These are phyloP conservation scores for Microctonus hyperodae DNA, from an alignment of 2,888 invertebrate genomes.

Conservation along the genomic window DNA sequence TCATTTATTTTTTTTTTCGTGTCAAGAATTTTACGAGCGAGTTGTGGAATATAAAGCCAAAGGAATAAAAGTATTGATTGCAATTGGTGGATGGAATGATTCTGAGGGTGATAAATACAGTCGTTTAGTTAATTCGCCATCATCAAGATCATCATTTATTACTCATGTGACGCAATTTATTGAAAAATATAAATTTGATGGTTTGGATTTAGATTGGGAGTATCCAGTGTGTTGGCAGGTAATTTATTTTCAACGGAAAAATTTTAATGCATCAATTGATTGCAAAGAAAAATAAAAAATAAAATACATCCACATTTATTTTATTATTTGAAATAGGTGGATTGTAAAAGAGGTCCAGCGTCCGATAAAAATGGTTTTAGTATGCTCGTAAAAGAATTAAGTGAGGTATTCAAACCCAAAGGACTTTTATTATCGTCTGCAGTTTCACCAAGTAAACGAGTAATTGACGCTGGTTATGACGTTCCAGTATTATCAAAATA, in stretches of 20 bases:
- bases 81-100: constrained; percentile 96
- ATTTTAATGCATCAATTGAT: neutral
- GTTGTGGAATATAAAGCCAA: constrained; percentile 76
- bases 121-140: constrained; percentile 76
- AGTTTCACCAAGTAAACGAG: constrained; percentile 84
- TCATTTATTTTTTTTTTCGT: constrained; percentile 18
- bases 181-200: constrained; percentile 83
- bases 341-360: constrained; percentile 81
- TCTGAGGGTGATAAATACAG: constrained; percentile 91
- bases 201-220: constrained; percentile 93
- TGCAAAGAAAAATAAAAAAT: neutral
- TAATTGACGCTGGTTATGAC: constrained; percentile 86
- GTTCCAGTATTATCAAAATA: constrained; percentile 77
- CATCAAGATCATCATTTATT: constrained; percentile 77
- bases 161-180: constrained; percentile 80
- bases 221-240: constrained; percentile 92
- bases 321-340: constrained; percentile 66
- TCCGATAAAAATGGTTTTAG: constrained; percentile 84
- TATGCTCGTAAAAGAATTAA: constrained; percentile 77
- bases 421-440: constrained; percentile 81
- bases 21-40: constrained; percentile 83
- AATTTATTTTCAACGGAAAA: constrained; percentile 26
- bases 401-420: constrained; percentile 74
- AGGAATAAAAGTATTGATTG: constrained; percentile 82
- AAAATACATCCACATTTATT: neutral